Conservation (phyloP, 2,888 invertebrate genomes). For the Halictus quadricinctus region DNA sequence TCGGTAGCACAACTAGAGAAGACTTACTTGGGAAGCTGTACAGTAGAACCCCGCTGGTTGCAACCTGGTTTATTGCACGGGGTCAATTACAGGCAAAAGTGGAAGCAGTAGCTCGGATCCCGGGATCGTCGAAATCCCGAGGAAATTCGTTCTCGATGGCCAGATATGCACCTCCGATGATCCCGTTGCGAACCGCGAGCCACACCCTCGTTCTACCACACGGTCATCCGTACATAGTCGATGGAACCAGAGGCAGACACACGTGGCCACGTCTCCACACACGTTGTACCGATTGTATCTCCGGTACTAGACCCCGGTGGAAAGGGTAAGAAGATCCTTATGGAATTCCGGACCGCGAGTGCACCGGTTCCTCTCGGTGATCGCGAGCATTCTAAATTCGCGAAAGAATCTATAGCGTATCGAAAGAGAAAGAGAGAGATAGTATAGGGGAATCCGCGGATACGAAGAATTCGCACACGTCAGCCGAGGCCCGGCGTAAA, state of each 20-base stretch:
- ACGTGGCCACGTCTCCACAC: conserved; percentile 58
- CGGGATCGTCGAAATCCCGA: conserved; percentile 15
- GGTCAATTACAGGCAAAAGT: background rate
- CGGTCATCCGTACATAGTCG: conserved; percentile 58
- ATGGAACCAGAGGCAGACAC: conserved; percentile 62
- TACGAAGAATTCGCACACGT: background rate
- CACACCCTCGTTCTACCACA: conserved; percentile 71
- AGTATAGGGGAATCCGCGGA: background rate
- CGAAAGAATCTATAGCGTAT: conserved; percentile 12
- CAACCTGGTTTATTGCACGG: background rate
- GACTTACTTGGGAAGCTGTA: background rate
- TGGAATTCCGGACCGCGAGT: conserved; percentile 60
- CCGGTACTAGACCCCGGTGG: conserved; percentile 44
- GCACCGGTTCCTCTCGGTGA: conserved; percentile 42
- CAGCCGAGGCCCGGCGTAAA: background rate
- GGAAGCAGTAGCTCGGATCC: background rate
- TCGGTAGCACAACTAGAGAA: background rate
- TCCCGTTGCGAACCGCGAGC: conserved; percentile 78
- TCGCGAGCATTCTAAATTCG: conserved; percentile 7
- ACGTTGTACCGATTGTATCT: conserved; percentile 70
- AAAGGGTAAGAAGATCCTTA: conserved; percentile 59
- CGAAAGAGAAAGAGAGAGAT: background rate
- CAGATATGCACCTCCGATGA: conserved; percentile 77
- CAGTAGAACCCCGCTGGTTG: no score
- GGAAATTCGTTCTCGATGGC: conserved; percentile 71